Percentiles rank a stretch among this genome's conserved stretches.
These are phyloP conservation scores for Albula goreensis DNA, from an alignment of 2,113 vertebrate genomes.

Conservation along the genomic window DNA sequence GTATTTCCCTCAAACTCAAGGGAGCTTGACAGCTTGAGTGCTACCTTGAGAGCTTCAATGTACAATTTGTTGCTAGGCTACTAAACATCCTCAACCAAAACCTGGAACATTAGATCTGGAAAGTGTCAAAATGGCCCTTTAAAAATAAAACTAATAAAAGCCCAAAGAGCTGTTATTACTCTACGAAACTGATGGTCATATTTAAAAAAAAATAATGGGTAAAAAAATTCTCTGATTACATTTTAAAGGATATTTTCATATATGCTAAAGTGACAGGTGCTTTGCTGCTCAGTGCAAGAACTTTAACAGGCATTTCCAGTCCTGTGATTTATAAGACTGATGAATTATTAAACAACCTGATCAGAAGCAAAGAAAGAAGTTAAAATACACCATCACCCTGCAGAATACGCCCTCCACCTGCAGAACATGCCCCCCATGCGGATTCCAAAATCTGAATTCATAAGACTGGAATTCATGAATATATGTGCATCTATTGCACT, in stretches of 20 bases:
- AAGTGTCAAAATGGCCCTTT: neutral
- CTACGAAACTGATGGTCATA: neutral
- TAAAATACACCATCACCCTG: neutral
- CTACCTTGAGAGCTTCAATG: slow-evolving; percentile 22
- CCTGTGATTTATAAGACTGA: neutral
- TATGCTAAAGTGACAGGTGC: neutral
- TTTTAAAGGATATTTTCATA: neutral
- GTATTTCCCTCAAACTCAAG: slow-evolving; percentile 9
- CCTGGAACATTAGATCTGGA: neutral
- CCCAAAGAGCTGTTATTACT: neutral
- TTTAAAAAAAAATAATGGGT: no score
- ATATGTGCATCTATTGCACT: neutral
- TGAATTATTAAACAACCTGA: neutral
- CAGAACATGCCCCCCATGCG: no score
- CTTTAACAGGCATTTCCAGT: neutral
- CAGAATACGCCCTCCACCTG: neutral
- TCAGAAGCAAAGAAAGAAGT: neutral
- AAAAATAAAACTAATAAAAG: neutral
- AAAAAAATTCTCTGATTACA: no score
- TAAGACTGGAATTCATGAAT: neutral
- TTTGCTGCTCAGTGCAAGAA: neutral
- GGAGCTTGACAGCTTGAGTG: neutral
- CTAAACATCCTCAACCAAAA: slow-evolving; percentile 27
- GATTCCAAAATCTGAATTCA: no score
- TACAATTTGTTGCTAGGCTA: slow-evolving; percentile 56